A percentile compares a stretch with the other conserved stretches of the same genome.
Evolutionary conservation across 1,140 invertebrate species (phyloP).

Genomic region (roundworm (Caenorhabditis elegans)): WBcel235 BX284604.4:11663501-11664000

Average conservation of each 20-base stretch:
- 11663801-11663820: neutral
- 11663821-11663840: neutral
- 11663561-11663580: too few relatives aligned
- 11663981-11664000: neutral
- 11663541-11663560: too few relatives aligned
- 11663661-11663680: too few relatives aligned
- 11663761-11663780: neutral
- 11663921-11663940: conserved; percentile 37
- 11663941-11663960: conserved; percentile 37
- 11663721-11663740: conserved; percentile 26
- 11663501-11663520: too few relatives aligned
- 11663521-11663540: too few relatives aligned
- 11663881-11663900: neutral
- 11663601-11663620: too few relatives aligned
- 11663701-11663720: conserved; percentile 9
- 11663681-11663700: too few relatives aligned
- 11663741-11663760: conserved; percentile 40
- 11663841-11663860: neutral
- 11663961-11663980: neutral
- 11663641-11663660: too few relatives aligned
- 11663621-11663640: too few relatives aligned
- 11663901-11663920: conserved; percentile 26
- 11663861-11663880: neutral
- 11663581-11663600: too few relatives aligned
- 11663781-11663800: conserved; percentile 15